Percentiles rank a stretch among this genome's conserved stretches.
Evolutionary conservation across 2,888 invertebrate genomes (phyloP).

Genomic region (Neocrepidodera transversa): DNA sequence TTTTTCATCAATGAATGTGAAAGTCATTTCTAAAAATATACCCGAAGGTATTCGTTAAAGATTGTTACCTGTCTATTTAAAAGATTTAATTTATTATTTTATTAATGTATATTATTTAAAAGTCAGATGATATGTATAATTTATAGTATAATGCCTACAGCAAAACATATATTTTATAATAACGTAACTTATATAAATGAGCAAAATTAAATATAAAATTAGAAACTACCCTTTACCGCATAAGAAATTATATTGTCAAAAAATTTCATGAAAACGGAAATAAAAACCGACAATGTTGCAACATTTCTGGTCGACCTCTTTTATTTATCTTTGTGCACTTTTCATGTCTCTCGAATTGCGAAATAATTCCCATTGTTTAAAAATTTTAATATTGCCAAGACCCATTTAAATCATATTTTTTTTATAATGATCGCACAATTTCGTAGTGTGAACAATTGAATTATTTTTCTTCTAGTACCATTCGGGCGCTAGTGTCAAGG

Average conservation of each 20-base stretch:
- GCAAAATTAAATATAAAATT: background rate
- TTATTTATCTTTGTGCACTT: constrained; percentile 16
- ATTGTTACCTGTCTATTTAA: too few relatives aligned
- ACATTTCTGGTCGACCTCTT: constrained; percentile 19
- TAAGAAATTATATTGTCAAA: constrained; percentile 2
- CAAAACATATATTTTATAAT: background rate
- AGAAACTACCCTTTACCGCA: background rate
- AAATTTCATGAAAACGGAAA: constrained; percentile 6
- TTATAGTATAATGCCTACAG: background rate
- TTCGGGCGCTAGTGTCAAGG: constrained; percentile 27
- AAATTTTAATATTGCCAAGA: constrained; percentile 31
- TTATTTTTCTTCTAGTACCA: constrained; percentile 20
- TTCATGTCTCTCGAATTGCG: constrained; percentile 24
- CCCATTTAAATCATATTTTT: constrained; percentile 30
- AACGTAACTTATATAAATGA: background rate
- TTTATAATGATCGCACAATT: constrained; percentile 33
- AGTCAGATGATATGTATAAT: constrained; percentile 2
- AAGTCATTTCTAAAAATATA: too few relatives aligned
- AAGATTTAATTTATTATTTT: too few relatives aligned
- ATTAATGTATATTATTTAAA: background rate
- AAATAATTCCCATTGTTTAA: constrained; percentile 29
- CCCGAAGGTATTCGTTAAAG: too few relatives aligned
- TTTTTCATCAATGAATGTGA: too few relatives aligned
- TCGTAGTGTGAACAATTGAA: constrained; percentile 32
- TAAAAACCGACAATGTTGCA: background rate